These are phyloP conservation scores for Tragelaphus strepsiceros DNA, from an alignment of 2,113 vertebrate genomes.

Conservation along the genomic window DNA sequence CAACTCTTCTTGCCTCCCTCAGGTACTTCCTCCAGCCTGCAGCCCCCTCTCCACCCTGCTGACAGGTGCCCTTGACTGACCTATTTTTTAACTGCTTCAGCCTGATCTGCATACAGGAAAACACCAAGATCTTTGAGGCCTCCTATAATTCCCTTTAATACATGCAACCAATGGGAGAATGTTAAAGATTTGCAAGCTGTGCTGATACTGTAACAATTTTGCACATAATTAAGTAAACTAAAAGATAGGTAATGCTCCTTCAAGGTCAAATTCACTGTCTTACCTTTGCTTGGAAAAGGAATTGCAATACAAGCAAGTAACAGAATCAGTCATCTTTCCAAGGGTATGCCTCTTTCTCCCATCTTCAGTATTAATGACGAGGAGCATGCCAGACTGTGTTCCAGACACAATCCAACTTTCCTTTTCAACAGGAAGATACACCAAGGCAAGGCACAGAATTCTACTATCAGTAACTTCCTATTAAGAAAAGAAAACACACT, in stretches of 20 bases:
- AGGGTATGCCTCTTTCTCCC: constrained; percentile 81
- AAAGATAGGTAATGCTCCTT: background rate
- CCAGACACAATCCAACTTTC: constrained; percentile 93
- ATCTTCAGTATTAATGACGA: constrained; percentile 83
- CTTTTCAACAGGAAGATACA: constrained; percentile 82
- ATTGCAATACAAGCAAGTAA: constrained; percentile 92
- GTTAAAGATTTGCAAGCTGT: background rate
- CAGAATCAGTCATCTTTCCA: constrained; percentile 87
- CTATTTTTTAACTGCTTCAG: background rate
- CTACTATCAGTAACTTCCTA: constrained; percentile 89
- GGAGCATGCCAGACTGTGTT: constrained; percentile 89
- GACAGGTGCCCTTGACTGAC: background rate
- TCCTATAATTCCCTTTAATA: background rate
- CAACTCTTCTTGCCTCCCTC: too few relatives aligned
- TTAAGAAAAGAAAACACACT: background rate
- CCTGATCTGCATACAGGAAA: background rate
- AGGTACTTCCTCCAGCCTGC: too few relatives aligned
- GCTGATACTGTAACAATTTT: background rate
- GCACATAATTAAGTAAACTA: background rate
- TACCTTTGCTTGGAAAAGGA: constrained; percentile 84
- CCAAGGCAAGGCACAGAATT: constrained; percentile 87
- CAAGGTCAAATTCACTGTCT: background rate
- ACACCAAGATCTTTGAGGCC: background rate
- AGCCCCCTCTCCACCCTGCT: too few relatives aligned
- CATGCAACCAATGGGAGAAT: background rate